Base-by-base conservation (phyloP, 2,888 invertebrate genomes). In the Lasioglossum calceatum region DNA sequence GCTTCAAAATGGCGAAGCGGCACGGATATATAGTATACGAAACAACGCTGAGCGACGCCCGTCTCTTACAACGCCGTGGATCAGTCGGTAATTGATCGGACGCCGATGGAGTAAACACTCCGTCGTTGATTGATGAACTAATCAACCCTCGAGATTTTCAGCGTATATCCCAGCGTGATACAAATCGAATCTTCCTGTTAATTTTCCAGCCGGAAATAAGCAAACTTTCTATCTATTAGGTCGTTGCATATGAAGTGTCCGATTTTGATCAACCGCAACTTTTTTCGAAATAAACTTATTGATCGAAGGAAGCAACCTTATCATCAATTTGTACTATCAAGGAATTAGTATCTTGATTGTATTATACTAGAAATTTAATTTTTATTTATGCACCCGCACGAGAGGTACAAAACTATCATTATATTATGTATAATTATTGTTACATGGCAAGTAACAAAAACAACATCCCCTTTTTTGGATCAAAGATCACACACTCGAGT, bases 51-150 rank as follows among this genome's bases (percentile, higher is more conserved):
- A 86, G 82, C 87, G 82, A 87, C 77, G 85, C 78, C 76, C 85
- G 77, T 75, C 84, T 81, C 88, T 78, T 75, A 81, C 85, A 82
- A 84, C 84, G 82, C 85, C 81, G 88, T 89, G 92, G 93, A 94
- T 93, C 92, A 94, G 90, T 91, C 91, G 82, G 91, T 93, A 93
- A 94, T 94, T 93, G 94, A 95, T 94, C 93, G 93, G 92, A 93
- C 90, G 92, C 91, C 91, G 89, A 92, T 92, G 92, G 91, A 93
- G 93, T 93, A 94, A 94, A 94, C 93, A 94, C 93, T 92, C 91
- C 87, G 92, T 91, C 92, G 91, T 94, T 94, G 94, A 95, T 95
- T 93, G 94, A 95, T 95, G 94, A 93, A 93, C 93, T 92, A 93
- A 94, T 94, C 93, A 93, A 92, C 90, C 90, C 90, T 87, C 80